A percentile compares a stretch with the other conserved stretches of the same genome.
Conservation (phyloP, 2,797 vertebrate species). For the Microhierax caerulescens region DNA sequence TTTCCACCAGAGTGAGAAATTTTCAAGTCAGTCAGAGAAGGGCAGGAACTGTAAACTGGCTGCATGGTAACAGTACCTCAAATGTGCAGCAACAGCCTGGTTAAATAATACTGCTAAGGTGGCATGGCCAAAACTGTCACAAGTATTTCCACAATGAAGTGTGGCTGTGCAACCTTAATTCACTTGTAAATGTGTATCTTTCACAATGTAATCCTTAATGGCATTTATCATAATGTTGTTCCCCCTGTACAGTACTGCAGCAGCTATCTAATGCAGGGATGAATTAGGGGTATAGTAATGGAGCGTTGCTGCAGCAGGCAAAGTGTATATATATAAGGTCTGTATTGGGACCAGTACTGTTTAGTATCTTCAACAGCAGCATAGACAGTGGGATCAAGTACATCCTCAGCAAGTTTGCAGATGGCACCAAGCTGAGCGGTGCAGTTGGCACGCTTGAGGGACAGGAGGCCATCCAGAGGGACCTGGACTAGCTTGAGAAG, state of each 20-base stretch:
- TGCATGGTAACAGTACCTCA: background rate
- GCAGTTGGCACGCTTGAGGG: accelerated
- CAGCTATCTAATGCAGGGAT: background rate
- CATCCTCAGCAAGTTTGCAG: background rate
- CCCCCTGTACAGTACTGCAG: accelerated
- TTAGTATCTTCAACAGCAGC: background rate
- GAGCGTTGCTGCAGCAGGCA: background rate
- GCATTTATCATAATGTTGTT: accelerated
- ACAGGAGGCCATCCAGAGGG: background rate
- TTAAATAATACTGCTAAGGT: background rate
- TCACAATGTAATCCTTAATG: background rate
- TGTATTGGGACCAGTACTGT: accelerated
- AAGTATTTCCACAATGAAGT: background rate
- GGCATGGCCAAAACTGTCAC: background rate
- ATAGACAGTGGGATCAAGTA: accelerated
- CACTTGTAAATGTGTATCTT: background rate
- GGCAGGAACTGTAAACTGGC: background rate
- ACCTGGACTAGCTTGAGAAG: accelerated
- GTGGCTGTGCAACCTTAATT: background rate
- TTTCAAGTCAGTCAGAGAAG: background rate
- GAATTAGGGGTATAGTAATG: too few species aligned
- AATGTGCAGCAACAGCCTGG: background rate
- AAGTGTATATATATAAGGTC: background rate
- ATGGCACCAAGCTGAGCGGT: background rate
- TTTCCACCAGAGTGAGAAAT: background rate